A percentile compares a stretch with the other conserved stretches of the same genome.
Evolutionary conservation across 2,797 vertebrate species (phyloP).

Genomic region (Gobionotothen gibberifrons): DNA sequence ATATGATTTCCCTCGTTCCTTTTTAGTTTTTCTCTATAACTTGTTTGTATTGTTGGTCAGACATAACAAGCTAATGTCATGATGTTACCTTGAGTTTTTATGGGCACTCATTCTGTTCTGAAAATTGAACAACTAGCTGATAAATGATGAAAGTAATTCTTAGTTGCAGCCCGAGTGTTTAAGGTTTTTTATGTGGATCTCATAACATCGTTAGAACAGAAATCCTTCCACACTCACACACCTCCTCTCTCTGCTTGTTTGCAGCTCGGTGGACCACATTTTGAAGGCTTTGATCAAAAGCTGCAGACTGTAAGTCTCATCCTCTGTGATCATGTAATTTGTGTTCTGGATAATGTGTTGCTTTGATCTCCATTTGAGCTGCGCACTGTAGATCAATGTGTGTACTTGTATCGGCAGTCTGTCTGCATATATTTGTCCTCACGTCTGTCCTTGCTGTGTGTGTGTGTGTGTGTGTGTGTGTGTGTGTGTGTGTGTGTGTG

Average conservation of each 20-base stretch:
- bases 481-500: too few relatives aligned
- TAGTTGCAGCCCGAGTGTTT: not conserved
- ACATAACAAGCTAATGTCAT: not conserved
- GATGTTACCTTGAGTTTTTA: not conserved
- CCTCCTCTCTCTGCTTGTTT: slow-evolving; percentile 58
- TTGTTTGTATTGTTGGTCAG: not conserved
- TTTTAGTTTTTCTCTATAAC: not conserved
- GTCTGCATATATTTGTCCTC: slow-evolving; percentile 40
- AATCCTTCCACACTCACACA: slow-evolving; percentile 20
- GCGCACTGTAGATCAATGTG: slow-evolving; percentile 43
- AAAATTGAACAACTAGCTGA: not conserved
- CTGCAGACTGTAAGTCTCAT: slow-evolving; percentile 95
- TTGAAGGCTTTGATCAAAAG: slow-evolving; percentile 97
- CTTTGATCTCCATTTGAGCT: slow-evolving; percentile 64
- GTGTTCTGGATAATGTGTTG: slow-evolving; percentile 38
- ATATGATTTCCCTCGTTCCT: not conserved
- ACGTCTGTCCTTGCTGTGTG: not conserved
- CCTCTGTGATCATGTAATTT: slow-evolving; percentile 60
- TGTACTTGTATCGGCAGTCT: slow-evolving; percentile 24
- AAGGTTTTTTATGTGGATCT: slow-evolving; percentile 3
- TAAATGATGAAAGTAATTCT: not conserved
- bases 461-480: not conserved
- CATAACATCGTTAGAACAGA: slow-evolving; percentile 3
- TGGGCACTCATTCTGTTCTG: not conserved
- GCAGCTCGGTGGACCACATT: slow-evolving; percentile 95